Evolutionary conservation across 2,797 vertebrate genomes (phyloP), one percentile per base, ranked within the genome.

Genomic region (Gastrophryne carolinensis): DNA sequence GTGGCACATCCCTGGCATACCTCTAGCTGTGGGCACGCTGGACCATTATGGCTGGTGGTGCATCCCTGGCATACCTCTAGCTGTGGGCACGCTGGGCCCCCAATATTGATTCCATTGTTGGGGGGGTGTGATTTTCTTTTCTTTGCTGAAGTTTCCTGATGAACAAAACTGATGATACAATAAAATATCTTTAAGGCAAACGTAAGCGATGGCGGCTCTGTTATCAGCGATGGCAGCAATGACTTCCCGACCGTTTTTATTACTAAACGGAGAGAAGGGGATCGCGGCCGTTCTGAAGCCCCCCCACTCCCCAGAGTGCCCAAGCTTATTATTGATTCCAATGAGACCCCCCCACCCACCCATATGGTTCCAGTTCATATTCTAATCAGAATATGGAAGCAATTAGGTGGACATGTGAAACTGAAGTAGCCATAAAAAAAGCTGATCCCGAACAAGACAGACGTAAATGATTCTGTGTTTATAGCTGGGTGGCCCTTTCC

Each of bases 391-490:
- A 89, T 93, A 83, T 93, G 91, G 90, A 90, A 91, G 85, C 90
- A 86, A 91, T 93, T 93, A 92, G 76, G 83, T 64, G 84, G 87
- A 88, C 89, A 91, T 92, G 85, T 91, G 90, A 90, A 92, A 90
- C 89, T 87, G 88, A 90, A 86, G 89, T 92, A 89, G 88, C 89
- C 88, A 88, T 91, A 71, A 89, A 75, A 85, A 91, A 91, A 90
- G n/a, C n/a, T 90, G 90, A 91, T 92, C 91, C 85, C 91, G 90
- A 91, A 88, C 88, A 86, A 87, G 87, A 91, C 82, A 87, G 90
- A 87, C 88, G 88, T 87, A 90, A 87, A 90, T 92, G 90, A 91
- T 91, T 90, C 87, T 86, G 87, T 90, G 85, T 93, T 90, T 91
- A 89, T 90, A 86, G 85, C 85, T 89, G 89, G 90, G 90, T 92